Base-by-base conservation (phyloP, 1,140 invertebrate genomes). In the Drosophila tropicalis region DNA sequence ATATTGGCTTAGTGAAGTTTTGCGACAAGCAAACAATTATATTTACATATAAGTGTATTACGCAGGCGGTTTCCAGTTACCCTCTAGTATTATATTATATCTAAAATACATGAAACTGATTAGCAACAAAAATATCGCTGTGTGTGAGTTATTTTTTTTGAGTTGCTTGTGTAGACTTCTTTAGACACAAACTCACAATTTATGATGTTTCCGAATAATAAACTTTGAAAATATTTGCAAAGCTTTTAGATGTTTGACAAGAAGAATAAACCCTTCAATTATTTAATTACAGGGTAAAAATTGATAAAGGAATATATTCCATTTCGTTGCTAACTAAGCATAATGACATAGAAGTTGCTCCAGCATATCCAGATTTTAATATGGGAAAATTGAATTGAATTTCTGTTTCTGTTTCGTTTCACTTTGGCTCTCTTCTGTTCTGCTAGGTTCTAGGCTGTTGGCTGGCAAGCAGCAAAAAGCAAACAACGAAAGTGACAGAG, bases 401-500 rank as follows among this genome's bases (percentile, higher is more conserved):
- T 39, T 39, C 36, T 39, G 36, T 39, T 39, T 12, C 36, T 13
- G 34, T 36, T 36, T 36, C 34, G 34, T 36, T 29, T 36, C 34
- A 36, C 9, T 36, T 36, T 36, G 29, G 29, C 29, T 36, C 9
- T 36, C 34, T 36, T 36, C 34, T 36, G 34, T 39, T 39, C 36
- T n/a, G 12, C 9, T 39, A 2, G n/a, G 36, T 39, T 34, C 19
- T 17, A 13, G 44, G 34, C 44, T 51, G 44, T 22, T 66, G 62
- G 57, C 58, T 63, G 66, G 55, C 67, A 54, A 62, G 44, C 44
- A 62, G 44, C 17, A 36, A 40, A 71, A 77, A 77, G 40, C 67
- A 77, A 76, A 77, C 62, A 77, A 65, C 32, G 40, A 19, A 60
- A 72, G 64, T 54, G 56, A 39, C 63, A 64, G 54, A 56, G 62